A percentile compares a stretch with the other conserved stretches of the same genome.
phyloP scores from a whole-genome alignment of 2,888 invertebrate species.

The Metalampra italica region DNA sequence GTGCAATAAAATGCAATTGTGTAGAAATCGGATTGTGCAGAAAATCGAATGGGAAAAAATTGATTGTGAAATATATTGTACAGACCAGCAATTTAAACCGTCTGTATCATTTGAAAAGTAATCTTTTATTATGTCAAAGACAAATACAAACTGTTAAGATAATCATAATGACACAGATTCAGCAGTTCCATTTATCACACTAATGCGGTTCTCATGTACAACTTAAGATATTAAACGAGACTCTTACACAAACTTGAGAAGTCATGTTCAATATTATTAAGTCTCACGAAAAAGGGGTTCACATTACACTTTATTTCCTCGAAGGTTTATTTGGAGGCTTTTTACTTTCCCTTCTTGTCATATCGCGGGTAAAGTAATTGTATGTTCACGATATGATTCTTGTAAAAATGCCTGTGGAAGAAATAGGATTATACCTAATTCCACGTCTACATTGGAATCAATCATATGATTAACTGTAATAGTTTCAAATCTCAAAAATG shows the following conservation, averaged over 20 bases:
- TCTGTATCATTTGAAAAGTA: too few species aligned
- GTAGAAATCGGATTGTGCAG: too few species aligned
- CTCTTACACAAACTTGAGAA: background rate
- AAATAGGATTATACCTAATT: constrained; percentile 9
- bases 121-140: too few species aligned
- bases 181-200: background rate
- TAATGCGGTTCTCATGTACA: constrained; percentile 3
- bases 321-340: constrained; percentile 11
- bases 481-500: too few species aligned
- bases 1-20: too few species aligned
- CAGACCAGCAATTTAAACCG: too few species aligned
- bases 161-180: background rate
- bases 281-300: background rate
- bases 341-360: constrained; percentile 14
- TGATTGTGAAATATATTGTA: too few species aligned
- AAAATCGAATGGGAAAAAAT: too few species aligned
- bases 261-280: background rate
- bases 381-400: constrained; percentile 13
- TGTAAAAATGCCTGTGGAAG: constrained; percentile 4
- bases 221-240: background rate
- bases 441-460: background rate
- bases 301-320: constrained; percentile 9
- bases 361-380: constrained; percentile 15
- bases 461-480: too few species aligned
- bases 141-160: too few species aligned